Percentiles rank a stretch among this genome's conserved stretches.
These are phyloP conservation scores for Orchesella cincta DNA, from an alignment of 1,140 invertebrate genomes.

Conservation along the genomic window DNA sequence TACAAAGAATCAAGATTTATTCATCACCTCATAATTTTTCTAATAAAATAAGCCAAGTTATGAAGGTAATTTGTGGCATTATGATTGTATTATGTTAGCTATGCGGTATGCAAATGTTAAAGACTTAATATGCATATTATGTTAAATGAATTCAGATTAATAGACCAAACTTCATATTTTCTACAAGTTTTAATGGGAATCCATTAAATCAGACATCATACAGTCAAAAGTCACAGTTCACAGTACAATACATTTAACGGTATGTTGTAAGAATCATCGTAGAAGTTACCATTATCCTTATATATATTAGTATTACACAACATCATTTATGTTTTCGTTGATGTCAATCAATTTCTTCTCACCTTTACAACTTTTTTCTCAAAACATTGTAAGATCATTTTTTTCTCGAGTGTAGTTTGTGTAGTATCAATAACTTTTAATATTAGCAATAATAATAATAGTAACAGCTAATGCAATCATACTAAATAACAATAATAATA, in stretches of 20 bases:
- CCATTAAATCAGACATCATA: slow-evolving; percentile 45
- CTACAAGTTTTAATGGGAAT: slow-evolving; percentile 49
- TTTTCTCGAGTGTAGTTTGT: background rate
- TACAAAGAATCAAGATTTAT: too few relatives aligned
- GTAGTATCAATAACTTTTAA: background rate
- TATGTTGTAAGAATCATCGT: slow-evolving; percentile 26
- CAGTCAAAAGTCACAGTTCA: slow-evolving; percentile 50
- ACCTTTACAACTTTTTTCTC: background rate
- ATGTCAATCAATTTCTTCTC: background rate
- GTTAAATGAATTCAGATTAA: too few relatives aligned
- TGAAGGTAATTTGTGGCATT: too few relatives aligned
- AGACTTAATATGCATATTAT: too few relatives aligned
- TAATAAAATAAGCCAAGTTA: too few relatives aligned
- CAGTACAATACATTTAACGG: slow-evolving; percentile 46
- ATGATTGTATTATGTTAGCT: too few relatives aligned
- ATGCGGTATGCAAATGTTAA: too few relatives aligned
- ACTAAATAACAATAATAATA: background rate
- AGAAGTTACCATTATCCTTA: slow-evolving; percentile 13
- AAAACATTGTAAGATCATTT: background rate
- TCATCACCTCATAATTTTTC: too few relatives aligned
- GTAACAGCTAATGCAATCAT: background rate
- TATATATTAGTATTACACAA: slow-evolving; percentile 21
- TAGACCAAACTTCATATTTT: slow-evolving; percentile 48
- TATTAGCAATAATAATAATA: slow-evolving; percentile 9
- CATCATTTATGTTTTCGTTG: background rate